Conservation (phyloP, 2,113 vertebrate genomes). For the Notothenia coriiceps region DNA sequence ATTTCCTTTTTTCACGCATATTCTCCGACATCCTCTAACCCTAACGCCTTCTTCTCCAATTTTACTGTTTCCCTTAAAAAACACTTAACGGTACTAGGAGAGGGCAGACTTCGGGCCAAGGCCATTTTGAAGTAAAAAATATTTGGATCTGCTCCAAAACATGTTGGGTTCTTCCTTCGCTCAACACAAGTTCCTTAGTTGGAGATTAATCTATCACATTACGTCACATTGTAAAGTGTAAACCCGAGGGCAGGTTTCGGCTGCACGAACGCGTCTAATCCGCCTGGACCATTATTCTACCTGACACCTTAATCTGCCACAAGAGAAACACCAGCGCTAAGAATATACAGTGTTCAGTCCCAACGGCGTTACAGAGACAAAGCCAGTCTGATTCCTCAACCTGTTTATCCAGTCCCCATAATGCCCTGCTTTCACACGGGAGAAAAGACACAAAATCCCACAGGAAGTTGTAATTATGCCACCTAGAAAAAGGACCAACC, state of each 20-base stretch:
- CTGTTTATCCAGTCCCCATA: conserved; percentile 73
- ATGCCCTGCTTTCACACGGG: conserved; percentile 71
- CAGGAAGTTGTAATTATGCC: conserved; percentile 71
- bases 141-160: no score
- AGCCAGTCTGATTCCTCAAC: conserved; percentile 70
- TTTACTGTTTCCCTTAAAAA: background rate
- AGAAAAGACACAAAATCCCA: conserved; percentile 66
- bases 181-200: no score
- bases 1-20: background rate
- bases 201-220: background rate
- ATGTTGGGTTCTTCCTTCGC: no score
- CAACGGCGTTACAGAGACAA: conserved; percentile 60
- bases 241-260: conserved; percentile 29
- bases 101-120: no score
- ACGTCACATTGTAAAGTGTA: conserved; percentile 4
- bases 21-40: background rate
- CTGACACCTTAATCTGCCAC: conserved; percentile 78
- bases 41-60: background rate
- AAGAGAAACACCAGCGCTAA: conserved; percentile 69
- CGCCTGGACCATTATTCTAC: conserved; percentile 68
- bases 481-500: conserved; percentile 53
- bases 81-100: no score
- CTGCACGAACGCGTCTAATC: conserved; percentile 49
- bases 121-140: no score
- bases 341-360: conserved; percentile 65